Percentiles rank a stretch among this genome's conserved stretches.
Evolutionary conservation across 2,888 invertebrate species (phyloP).

Genomic region (Vanessa cardui): DNA sequence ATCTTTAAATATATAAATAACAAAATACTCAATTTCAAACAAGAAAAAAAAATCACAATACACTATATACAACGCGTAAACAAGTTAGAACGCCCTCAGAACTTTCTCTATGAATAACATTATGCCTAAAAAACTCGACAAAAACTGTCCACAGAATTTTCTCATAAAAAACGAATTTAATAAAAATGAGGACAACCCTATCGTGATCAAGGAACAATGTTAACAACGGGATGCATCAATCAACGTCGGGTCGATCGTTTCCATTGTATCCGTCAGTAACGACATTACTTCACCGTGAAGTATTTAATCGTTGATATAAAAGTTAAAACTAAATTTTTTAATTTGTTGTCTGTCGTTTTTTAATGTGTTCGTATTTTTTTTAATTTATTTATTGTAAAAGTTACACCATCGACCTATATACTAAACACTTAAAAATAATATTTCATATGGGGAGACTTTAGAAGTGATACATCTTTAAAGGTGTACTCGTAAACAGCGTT

Average conservation of each 20-base stretch:
- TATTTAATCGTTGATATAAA: no score
- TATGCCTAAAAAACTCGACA: constrained; percentile 27
- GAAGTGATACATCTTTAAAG: no score
- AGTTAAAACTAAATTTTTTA: no score
- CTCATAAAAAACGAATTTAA: constrained; percentile 31
- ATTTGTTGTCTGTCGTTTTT: no score
- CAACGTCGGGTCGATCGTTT: constrained; percentile 44
- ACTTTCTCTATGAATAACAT: constrained; percentile 42
- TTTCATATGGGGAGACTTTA: no score
- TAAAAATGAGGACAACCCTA: constrained; percentile 44
- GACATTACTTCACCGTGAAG: neutral
- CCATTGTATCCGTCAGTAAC: constrained; percentile 9
- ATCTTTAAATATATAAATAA: neutral
- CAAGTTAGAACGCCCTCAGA: constrained; percentile 29
- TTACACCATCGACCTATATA: no score
- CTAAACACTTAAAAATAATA: no score
- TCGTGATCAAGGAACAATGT: constrained; percentile 49
- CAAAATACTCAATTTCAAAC: constrained; percentile 4
- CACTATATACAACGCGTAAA: constrained; percentile 35
- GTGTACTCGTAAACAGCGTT: no score
- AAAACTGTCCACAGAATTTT: constrained; percentile 36
- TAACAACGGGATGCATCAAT: constrained; percentile 51
- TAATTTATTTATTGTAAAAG: no score
- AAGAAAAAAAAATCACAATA: constrained; percentile 26
- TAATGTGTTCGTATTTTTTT: no score